phyloP scores from a whole-genome alignment of 2,113 vertebrate species.

The Kryptolebias marmoratus region DNA sequence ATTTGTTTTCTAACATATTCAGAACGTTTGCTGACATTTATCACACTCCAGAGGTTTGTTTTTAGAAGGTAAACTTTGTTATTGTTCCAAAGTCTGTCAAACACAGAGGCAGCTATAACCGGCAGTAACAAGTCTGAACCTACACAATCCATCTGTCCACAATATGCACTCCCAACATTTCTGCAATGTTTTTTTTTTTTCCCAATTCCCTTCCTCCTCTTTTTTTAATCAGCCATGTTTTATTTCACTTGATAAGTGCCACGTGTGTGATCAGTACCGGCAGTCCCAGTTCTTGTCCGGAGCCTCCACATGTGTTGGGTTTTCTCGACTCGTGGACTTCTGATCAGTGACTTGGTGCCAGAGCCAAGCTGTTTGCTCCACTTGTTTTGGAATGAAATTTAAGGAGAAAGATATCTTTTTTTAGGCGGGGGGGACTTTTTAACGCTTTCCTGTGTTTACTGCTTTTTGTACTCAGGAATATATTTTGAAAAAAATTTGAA shows the following conservation, averaged over 20 bases:
- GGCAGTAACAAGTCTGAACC: constrained; percentile 64
- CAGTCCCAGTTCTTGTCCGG: constrained; percentile 44
- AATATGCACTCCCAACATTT: constrained; percentile 39
- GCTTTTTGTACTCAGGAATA: constrained; percentile 75
- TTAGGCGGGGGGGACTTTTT: constrained; percentile 49
- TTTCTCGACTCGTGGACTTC: constrained; percentile 60
- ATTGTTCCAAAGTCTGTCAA: constrained; percentile 59
- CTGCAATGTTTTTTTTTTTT: constrained; percentile 42
- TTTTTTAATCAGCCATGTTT: constrained; percentile 37
- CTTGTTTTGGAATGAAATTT: constrained; percentile 76
- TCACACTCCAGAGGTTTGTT: constrained; percentile 35
- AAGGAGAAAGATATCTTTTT: constrained; percentile 34
- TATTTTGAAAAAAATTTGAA: constrained; percentile 57
- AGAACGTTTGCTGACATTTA: constrained; percentile 32
- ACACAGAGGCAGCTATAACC: constrained; percentile 78
- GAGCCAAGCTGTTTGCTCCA: constrained; percentile 66
- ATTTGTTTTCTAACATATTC: neutral
- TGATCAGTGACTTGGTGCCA: constrained; percentile 67
- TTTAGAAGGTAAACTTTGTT: constrained; percentile 32
- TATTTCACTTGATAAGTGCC: constrained; percentile 38
- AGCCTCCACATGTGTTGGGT: constrained; percentile 47
- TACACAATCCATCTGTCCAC: constrained; percentile 58
- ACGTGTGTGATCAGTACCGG: constrained; percentile 24
- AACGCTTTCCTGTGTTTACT: constrained; percentile 76
- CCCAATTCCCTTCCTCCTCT: constrained; percentile 17